Base-by-base conservation (phyloP, 2,888 invertebrate genomes). In the Germaria angustata region DNA sequence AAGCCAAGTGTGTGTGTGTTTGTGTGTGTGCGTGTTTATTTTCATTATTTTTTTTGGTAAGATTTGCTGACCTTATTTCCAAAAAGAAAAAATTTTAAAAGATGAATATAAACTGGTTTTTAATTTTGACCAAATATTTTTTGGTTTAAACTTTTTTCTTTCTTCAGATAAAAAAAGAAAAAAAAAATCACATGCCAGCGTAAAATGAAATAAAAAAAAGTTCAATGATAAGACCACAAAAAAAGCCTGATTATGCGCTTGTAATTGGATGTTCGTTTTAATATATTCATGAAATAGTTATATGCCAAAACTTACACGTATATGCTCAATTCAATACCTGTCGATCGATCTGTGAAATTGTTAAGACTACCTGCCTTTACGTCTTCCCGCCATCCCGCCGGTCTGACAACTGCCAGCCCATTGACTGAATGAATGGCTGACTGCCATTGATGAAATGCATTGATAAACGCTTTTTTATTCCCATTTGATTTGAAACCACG, bases 51-150 rank as follows among this genome's bases (percentile, higher is more conserved):
- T 41, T 69, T 61, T 51, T 61, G 9, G 22, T 72, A 41, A 57
- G 53, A 57, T 65, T 76, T 57, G 65, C 71, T 81, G 80, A 81
- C 80, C 80, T 53, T 76, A 76, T 76, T 76, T 61, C 2, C 3
- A 66, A 65, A 69, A 55, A 61, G 39, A 28, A 63, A 13, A 44
- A 44, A 39, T 36, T 49, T 61, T 39, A 39, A 49, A 17, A 66
- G 46, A 46, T 53, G 61, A 55, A 7, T 55, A 65, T 59, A 28
- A 28, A 72, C 73, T 55, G 59, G 66, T 80, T 80, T 73, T 66
- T 7, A 22, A 63, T 55, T 28, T 68, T 49, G 22, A 41, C 66
- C 53, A 73, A 61, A 72, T 59, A 69, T 36, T 66, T 80, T 28
- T 68, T 59, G 15, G 8, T 72, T 71, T 44, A 66, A 24, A 32